Percentiles rank a stretch among this genome's conserved stretches.
These are phyloP conservation scores for Falco concolor DNA, from an alignment of 2,797 vertebrate species.

Conservation along the genomic window DNA sequence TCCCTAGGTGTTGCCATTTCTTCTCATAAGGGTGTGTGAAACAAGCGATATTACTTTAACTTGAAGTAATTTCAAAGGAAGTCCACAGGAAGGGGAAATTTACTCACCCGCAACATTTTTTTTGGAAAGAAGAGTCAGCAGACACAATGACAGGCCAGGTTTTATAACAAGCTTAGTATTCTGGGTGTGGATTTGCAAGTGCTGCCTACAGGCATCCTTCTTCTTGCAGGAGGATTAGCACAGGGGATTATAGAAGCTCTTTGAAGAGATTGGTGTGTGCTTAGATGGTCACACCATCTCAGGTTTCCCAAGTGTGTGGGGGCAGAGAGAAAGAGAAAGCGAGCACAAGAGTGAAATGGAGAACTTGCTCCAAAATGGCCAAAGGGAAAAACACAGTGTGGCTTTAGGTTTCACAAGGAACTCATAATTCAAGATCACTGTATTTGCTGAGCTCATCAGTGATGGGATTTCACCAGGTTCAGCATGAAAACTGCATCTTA, in stretches of 20 bases:
- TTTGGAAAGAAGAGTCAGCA: background rate
- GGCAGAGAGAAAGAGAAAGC: background rate
- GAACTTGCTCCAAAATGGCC: background rate
- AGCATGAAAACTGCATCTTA: background rate
- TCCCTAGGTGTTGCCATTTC: background rate
- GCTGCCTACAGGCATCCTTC: slow-evolving; percentile 5
- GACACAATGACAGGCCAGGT: background rate
- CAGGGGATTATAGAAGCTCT: slow-evolving; percentile 2
- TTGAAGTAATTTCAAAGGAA: background rate
- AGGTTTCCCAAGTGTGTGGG: background rate
- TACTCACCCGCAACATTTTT: background rate
- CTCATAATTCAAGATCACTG: background rate
- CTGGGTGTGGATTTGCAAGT: slow-evolving; percentile 15
- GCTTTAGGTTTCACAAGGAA: background rate
- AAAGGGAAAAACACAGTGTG: background rate
- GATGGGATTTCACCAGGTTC: background rate
- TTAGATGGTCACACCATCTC: background rate
- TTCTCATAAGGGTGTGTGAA: background rate
- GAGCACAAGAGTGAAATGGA: background rate
- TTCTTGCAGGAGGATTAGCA: slow-evolving; percentile 23
- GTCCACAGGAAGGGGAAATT: background rate
- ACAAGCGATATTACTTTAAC: background rate
- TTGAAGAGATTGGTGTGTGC: background rate
- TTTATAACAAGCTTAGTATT: slow-evolving; percentile 28
- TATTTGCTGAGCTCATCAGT: background rate